Evolutionary conservation across 2,113 vertebrate genomes (phyloP).

Genomic region (Morone saxatilis): DNA sequence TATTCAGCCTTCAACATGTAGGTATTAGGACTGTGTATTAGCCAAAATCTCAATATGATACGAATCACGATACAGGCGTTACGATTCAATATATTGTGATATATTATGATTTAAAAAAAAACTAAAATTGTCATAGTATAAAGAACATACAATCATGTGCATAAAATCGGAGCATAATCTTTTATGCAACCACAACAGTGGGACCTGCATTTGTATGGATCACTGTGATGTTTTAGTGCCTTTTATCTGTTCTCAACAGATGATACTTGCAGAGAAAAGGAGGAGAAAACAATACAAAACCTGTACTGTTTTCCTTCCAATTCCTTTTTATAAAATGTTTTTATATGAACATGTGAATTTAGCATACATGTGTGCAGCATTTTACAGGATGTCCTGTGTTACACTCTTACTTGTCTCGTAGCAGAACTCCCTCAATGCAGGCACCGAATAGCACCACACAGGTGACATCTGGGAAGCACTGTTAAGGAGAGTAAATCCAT

Average conservation of each 20-base stretch:
- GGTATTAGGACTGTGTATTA: too few species aligned
- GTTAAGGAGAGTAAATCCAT: constrained; percentile 65
- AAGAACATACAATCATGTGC: too few species aligned
- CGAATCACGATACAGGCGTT: too few species aligned
- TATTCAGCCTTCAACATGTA: neutral
- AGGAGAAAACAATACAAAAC: too few species aligned
- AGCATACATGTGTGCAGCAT: neutral
- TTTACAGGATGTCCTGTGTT: neutral
- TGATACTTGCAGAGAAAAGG: neutral
- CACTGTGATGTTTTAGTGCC: too few species aligned
- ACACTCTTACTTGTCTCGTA: constrained; percentile 93
- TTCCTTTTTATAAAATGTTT: neutral
- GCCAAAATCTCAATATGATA: too few species aligned
- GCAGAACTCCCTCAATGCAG: constrained; percentile 94
- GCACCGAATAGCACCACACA: constrained; percentile 94
- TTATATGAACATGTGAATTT: neutral
- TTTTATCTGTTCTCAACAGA: neutral
- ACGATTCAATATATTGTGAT: too few species aligned
- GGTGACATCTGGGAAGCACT: constrained; percentile 86
- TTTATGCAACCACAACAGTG: too few species aligned
- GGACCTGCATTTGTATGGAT: too few species aligned
- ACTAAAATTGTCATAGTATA: too few species aligned
- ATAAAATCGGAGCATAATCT: too few species aligned
- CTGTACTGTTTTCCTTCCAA: neutral
- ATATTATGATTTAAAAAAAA: too few species aligned